Evolutionary conservation across 2,888 invertebrate species (phyloP), one percentile per base, ranked within the genome.

Genomic region (Orchestes rusci): DNA sequence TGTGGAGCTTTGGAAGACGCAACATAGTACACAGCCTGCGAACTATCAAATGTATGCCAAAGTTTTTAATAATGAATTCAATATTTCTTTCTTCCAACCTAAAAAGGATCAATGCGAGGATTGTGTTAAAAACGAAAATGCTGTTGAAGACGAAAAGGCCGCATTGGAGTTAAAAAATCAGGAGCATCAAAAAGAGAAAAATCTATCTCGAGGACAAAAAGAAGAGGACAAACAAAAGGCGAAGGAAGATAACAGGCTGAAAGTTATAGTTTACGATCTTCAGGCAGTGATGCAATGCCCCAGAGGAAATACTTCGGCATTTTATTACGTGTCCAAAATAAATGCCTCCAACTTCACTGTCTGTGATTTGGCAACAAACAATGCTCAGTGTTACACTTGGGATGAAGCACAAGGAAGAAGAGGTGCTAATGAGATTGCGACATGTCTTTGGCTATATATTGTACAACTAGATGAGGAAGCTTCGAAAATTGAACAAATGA

Each of bases 321-420:
- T 50, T 39, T 47, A 47, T 43, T 50, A 47, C 40, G 45, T 42
- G 38, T 35, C 38, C 12, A 39, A 44, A 34, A 30, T 49, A 39
- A 42, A 42, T 17, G 35, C 33, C 18, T 46, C 32, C 28, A 33
- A 46, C 31, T 46, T 46, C 16, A 41, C 36, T 4, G 23, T 41
- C 30, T 37, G 16, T 31, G 34, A 41, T 32, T 16, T 39, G 15
- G 32, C 16, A 13, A 30, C 2, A 15, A 42, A 42, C 17, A 35
- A 4, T 27, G 27, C 41, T 10, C 20, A 28, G 10, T 45, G 46
- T 12, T 42, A 36, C 28, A 37, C 30, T 31, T 45, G 42, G 42
- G 31, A 46, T 18, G 46, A 46, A 43, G 30, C 16, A 12, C 19
- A 33, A 19, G 37, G 40, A 18, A 37, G 33, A 23, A 20, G 42